Conservation (phyloP, 2,797 vertebrate species). For the Tenualosa thibaudeaui region DNA sequence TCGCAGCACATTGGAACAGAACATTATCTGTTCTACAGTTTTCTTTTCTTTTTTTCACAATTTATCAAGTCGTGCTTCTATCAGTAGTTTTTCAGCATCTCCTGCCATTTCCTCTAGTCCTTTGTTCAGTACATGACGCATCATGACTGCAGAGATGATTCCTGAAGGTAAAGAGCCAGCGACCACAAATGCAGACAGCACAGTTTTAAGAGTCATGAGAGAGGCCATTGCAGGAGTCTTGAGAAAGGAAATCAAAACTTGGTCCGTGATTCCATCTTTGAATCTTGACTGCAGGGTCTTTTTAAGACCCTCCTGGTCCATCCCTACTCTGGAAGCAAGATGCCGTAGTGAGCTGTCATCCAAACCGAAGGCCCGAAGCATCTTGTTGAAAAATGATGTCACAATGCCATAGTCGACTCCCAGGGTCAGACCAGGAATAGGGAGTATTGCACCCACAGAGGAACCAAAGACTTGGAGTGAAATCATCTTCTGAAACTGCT, state of each 20-base stretch:
- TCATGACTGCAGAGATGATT: not conserved
- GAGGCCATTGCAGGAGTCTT: not conserved
- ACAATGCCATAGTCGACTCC: not conserved
- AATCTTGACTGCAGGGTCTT: not conserved
- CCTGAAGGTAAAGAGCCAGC: not conserved
- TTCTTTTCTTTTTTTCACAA: not conserved
- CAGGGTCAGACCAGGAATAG: conserved; percentile 5
- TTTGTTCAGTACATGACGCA: not conserved
- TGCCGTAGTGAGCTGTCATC: not conserved
- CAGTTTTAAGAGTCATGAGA: not conserved
- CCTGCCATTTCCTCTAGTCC: not conserved
- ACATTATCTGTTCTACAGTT: not conserved
- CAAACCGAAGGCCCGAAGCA: not conserved
- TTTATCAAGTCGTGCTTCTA: not conserved
- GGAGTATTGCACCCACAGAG: not conserved
- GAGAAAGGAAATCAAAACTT: conserved; percentile 2
- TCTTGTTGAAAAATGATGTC: not conserved
- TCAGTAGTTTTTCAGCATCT: not conserved
- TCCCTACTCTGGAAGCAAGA: not conserved
- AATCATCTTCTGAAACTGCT: conserved; percentile 17
- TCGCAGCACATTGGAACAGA: not conserved
- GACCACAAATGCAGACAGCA: not conserved
- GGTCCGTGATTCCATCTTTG: not conserved
- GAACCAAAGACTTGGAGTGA: conserved; percentile 12
- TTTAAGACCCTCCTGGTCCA: not conserved